These are phyloP conservation scores for Strigamia maritima DNA, from an alignment of 2,888 invertebrate species.

Conservation along the genomic window DNA sequence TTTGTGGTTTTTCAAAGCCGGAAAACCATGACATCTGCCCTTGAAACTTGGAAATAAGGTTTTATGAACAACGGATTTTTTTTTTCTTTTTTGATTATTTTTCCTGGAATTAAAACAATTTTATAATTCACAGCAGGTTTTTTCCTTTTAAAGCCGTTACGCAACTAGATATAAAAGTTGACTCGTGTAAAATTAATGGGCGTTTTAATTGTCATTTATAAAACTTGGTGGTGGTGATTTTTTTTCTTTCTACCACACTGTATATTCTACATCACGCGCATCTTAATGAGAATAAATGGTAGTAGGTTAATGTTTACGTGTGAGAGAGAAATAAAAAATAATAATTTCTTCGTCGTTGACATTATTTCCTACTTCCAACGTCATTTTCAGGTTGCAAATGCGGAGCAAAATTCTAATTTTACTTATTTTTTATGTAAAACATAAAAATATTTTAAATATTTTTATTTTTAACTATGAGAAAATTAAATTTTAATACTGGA, in stretches of 20 bases:
- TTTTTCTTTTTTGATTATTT: neutral
- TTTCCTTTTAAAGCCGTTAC: neutral
- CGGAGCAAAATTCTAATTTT: neutral
- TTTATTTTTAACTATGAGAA: neutral
- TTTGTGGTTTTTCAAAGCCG: neutral
- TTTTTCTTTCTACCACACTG: neutral
- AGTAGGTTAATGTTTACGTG: conserved; percentile 26
- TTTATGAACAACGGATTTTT: neutral
- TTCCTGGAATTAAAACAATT: neutral
- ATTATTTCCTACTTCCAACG: neutral
- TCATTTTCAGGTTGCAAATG: neutral
- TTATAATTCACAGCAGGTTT: neutral
- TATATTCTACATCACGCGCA: neutral
- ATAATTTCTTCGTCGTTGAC: neutral
- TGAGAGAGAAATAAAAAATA: conserved; percentile 1
- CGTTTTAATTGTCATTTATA: neutral
- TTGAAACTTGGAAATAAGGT: neutral
- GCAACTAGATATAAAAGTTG: neutral
- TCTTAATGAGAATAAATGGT: conserved; percentile 27
- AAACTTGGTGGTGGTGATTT: neutral
- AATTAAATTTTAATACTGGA: neutral
- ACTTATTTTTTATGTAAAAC: neutral
- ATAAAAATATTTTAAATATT: neutral
- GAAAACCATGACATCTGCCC: conserved; percentile 4
- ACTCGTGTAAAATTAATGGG: neutral